Base-by-base conservation (phyloP, 2,113 vertebrate genomes). In the Penelope pileata region DNA sequence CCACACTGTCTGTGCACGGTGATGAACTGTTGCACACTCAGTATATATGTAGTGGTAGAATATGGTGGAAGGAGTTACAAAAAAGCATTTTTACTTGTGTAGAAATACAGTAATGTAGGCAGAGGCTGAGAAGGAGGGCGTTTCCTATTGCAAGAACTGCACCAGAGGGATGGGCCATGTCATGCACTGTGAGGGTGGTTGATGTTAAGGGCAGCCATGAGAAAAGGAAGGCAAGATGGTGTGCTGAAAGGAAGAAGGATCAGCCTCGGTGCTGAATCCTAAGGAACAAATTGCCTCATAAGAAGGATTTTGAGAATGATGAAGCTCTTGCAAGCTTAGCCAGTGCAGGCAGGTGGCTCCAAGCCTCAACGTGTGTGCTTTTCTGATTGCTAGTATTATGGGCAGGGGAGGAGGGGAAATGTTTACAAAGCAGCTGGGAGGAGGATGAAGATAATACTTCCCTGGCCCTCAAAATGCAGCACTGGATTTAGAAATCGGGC, bases 341-440 rank as follows among this genome's bases (percentile, higher is more conserved):
- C 60, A 88, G 29, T 22, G 85, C 64, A 90, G 85, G 72, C 87
- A 90, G 94, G 82, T 91, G 84, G 48, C 68, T 91, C 10, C 60
- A n/a, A 91, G 80, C 38, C 59, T 89, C 38, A 66, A 48, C 90
- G 93, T 82, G 70, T 96, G 93, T 96, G 78, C 34, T 95, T 73
- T 92, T 86, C 94, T 94, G 93, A 93, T 95, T 90, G 83, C 38
- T 73, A 77, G 42, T 51, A 54, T 93, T 95, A 84, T 12, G 53
- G 53, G 2, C 10, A 3, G 16, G 48, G 67, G 13, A 11, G 12
- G 40, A 0, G 6, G 48, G 38, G 56, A 40, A 30, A 34, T 30
- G 42, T 95, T 93, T 90, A 81, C 85, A 72, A 64, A 87, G 78
- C 0, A 1, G 47, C 68, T 3, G 13, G 50, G 84, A 86, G 59